phyloP scores from a whole-genome alignment of 2,113 vertebrate species.

The Amazona guildingii region DNA sequence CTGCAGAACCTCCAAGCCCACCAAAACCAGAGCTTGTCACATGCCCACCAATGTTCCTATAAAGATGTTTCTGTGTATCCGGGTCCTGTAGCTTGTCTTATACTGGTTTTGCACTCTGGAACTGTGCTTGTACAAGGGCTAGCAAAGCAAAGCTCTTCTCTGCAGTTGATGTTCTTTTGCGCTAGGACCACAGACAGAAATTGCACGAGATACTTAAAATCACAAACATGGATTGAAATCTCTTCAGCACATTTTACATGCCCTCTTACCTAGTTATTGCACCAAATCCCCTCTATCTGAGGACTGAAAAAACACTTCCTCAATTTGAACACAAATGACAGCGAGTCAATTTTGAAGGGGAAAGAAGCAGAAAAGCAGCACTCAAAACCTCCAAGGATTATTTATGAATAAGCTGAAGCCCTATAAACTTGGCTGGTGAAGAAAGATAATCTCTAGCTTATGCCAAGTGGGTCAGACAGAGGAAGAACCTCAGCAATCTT shows the following conservation, averaged over 20 bases:
- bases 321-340: not conserved
- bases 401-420: slow-evolving; percentile 12
- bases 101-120: not conserved
- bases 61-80: not conserved
- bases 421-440: slow-evolving; percentile 41
- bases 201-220: not conserved
- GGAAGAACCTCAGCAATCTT: slow-evolving; percentile 60
- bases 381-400: not conserved
- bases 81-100: not conserved
- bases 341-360: not conserved
- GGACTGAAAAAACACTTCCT: not conserved
- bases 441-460: slow-evolving; percentile 45
- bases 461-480: slow-evolving; percentile 71
- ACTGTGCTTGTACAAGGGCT: not conserved
- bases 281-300: not conserved
- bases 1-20: not conserved
- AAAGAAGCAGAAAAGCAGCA: not conserved
- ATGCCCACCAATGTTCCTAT: not conserved
- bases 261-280: not conserved
- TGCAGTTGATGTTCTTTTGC: not conserved
- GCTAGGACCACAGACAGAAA: not conserved
- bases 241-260: not conserved
- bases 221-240: not conserved
- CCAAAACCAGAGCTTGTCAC: not conserved
- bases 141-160: not conserved